phyloP scores from a whole-genome alignment of 2,797 vertebrate species.

The Nothura maculosa region DNA sequence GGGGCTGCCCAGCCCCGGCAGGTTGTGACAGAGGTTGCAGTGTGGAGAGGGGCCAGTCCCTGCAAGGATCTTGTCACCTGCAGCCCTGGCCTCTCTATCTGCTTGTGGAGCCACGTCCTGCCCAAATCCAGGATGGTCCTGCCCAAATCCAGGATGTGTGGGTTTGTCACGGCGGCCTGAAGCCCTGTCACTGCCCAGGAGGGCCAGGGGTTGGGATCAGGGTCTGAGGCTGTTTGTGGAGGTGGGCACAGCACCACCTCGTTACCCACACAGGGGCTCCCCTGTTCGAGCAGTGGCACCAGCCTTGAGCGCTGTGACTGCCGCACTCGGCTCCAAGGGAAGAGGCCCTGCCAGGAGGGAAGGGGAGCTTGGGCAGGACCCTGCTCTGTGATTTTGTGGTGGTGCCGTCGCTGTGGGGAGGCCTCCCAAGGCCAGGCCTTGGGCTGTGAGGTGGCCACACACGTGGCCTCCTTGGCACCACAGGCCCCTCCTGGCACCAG shows the following conservation, averaged over 20 bases:
- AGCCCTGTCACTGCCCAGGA: neutral
- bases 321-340: neutral
- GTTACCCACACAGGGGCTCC: no score
- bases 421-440: neutral
- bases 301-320: neutral
- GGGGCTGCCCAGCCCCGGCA: no score
- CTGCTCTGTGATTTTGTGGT: constrained; percentile 26
- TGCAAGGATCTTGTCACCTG: accelerated
- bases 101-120: no score
- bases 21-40: no score
- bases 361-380: constrained; percentile 22
- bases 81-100: neutral
- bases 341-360: neutral
- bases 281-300: neutral
- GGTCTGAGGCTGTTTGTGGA: neutral
- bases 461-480: accelerated
- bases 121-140: accelerated
- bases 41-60: neutral
- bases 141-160: accelerated
- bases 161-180: accelerated
- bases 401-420: constrained; percentile 34
- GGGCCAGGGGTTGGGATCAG: neutral
- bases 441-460: neutral
- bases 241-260: neutral
- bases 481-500: neutral